These are phyloP conservation scores for Cosmorhoe ocellata DNA, from an alignment of 2,888 invertebrate species.

Conservation along the genomic window DNA sequence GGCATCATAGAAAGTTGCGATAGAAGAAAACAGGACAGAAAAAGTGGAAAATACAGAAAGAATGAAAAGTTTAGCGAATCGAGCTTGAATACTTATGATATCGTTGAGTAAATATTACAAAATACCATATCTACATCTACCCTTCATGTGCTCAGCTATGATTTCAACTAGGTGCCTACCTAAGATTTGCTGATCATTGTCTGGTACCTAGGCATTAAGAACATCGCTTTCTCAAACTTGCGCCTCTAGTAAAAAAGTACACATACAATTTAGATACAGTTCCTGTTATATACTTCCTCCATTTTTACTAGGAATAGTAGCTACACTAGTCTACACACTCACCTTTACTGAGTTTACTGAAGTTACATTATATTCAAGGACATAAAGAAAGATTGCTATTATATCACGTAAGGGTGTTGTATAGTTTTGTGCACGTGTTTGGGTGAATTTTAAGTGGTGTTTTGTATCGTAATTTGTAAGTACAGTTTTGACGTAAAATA, in stretches of 20 bases:
- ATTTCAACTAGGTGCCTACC: too few species aligned
- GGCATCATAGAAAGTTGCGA: not conserved
- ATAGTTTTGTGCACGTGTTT: not conserved
- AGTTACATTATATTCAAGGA: too few species aligned
- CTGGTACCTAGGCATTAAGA: too few species aligned
- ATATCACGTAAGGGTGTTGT: not conserved
- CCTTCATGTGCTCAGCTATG: not conserved
- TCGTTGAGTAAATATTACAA: not conserved
- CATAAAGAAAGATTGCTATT: not conserved
- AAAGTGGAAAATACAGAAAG: not conserved
- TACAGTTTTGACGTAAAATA: constrained; percentile 17
- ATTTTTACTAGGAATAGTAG: too few species aligned
- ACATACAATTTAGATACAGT: too few species aligned
- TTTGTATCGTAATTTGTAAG: constrained; percentile 12
- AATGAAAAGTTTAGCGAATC: not conserved
- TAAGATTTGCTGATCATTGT: too few species aligned
- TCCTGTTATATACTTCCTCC: too few species aligned
- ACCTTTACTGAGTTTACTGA: too few species aligned
- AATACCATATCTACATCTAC: not conserved
- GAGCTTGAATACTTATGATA: not conserved
- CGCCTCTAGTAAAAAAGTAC: too few species aligned
- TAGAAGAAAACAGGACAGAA: not conserved
- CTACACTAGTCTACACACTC: too few species aligned
- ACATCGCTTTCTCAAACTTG: too few species aligned
- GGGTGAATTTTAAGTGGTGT: constrained; percentile 12